A percentile compares a stretch with the other conserved stretches of the same genome.
These are phyloP conservation scores for Rattus rattus DNA, from an alignment of 2,113 vertebrate genomes.

Conservation along the genomic window DNA sequence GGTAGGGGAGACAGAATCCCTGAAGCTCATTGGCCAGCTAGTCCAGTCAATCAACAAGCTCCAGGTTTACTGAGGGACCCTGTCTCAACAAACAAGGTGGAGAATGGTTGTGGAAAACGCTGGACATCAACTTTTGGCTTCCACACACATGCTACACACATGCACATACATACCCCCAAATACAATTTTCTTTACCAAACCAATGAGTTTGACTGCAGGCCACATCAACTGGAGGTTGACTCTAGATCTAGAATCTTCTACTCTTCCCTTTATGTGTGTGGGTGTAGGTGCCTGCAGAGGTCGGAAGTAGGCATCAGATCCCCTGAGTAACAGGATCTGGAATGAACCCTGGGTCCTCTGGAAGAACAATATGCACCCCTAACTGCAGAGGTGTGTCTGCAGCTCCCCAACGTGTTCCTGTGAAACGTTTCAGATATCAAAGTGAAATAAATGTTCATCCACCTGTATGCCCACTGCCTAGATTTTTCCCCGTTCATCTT, in stretches of 20 bases:
- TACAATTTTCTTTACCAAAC: slow-evolving; percentile 6
- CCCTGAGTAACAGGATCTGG: not conserved
- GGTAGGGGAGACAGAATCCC: not conserved
- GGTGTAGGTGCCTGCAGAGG: too few relatives aligned
- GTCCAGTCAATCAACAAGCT: not conserved
- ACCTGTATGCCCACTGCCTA: not conserved
- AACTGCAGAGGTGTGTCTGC: not conserved
- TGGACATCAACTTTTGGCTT: not conserved
- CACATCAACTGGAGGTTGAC: not conserved
- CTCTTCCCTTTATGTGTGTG: not conserved
- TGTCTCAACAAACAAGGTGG: not conserved
- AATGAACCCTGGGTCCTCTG: not conserved
- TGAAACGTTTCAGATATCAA: not conserved
- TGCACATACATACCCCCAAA: not conserved
- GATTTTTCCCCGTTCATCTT: not conserved
- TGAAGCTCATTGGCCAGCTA: not conserved
- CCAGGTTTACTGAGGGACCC: not conserved
- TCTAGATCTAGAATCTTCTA: not conserved
- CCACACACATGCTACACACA: not conserved
- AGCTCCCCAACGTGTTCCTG: not conserved
- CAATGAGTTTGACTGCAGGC: not conserved
- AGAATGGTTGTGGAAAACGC: not conserved
- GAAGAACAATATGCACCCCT: not conserved
- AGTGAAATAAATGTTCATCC: not conserved
- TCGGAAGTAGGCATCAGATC: not conserved